Percentiles rank a stretch among this genome's conserved stretches.
These are phyloP conservation scores for Callospermophilus lateralis DNA, from an alignment of 2,113 vertebrate species.

Conservation along the genomic window DNA sequence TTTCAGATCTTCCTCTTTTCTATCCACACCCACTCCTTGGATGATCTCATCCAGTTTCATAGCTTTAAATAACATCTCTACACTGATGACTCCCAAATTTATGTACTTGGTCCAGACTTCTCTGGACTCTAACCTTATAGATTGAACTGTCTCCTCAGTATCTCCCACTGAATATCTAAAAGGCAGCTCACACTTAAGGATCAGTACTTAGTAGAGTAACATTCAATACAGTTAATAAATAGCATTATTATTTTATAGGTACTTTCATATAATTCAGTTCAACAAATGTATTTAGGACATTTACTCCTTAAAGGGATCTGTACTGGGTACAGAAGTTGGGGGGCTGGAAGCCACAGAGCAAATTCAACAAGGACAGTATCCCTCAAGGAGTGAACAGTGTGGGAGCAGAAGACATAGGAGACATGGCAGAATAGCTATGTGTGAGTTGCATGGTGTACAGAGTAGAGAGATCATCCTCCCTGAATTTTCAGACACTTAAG, in stretches of 20 bases:
- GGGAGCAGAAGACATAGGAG: background rate
- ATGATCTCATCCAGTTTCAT: constrained; percentile 45
- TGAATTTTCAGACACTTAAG: background rate
- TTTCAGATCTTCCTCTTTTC: constrained; percentile 20
- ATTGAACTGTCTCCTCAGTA: background rate
- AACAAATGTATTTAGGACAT: background rate
- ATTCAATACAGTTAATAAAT: background rate
- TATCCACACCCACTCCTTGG: background rate
- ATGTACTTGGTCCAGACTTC: constrained; percentile 37
- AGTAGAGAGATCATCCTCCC: background rate
- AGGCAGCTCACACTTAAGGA: background rate
- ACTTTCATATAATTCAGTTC: constrained; percentile 25
- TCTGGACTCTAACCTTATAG: constrained; percentile 23
- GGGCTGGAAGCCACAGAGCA: background rate
- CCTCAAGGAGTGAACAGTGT: background rate
- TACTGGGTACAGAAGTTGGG: background rate
- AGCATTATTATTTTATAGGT: background rate
- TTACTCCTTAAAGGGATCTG: background rate
- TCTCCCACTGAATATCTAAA: background rate
- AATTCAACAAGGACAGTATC: background rate
- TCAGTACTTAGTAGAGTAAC: background rate
- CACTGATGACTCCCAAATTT: constrained; percentile 27
- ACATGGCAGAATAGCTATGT: background rate
- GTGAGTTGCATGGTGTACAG: background rate
- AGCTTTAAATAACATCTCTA: constrained; percentile 30